These are phyloP conservation scores for human (Homo sapiens) DNA, from an alignment of 2,113 vertebrate species.

Conservation along the genomic window DNA sequence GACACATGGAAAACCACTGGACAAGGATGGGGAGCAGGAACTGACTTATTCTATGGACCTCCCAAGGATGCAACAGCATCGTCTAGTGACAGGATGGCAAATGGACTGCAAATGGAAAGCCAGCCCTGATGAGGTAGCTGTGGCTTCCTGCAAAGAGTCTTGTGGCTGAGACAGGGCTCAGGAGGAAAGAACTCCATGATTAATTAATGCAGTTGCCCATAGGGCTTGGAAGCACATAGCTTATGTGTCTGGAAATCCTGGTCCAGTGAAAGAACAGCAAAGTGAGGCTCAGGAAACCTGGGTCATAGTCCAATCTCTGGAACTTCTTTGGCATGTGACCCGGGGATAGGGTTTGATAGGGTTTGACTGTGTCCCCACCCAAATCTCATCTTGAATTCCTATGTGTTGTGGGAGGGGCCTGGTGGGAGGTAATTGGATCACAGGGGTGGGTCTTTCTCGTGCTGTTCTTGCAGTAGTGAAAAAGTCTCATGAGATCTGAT, in stretches of 20 bases:
- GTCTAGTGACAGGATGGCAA: background rate
- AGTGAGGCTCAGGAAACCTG: background rate
- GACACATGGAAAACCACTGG: background rate
- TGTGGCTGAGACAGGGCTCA: background rate
- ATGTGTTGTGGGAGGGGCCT: no score
- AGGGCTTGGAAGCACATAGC: background rate
- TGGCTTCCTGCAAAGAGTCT: background rate
- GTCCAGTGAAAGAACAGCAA: background rate
- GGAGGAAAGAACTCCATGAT: background rate
- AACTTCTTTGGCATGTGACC: background rate
- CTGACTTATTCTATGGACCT: no score
- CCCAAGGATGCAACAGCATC: rapidly evolving
- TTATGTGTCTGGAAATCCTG: background rate
- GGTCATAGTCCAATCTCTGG: background rate
- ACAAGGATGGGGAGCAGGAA: background rate
- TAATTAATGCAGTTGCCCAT: no score
- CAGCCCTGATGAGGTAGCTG: background rate
- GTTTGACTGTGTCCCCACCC: no score
- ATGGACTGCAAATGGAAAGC: background rate
- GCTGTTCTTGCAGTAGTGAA: no score
- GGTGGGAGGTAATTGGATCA: no score
- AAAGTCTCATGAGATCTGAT: no score
- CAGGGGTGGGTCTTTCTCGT: no score
- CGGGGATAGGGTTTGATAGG: no score
- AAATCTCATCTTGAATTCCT: no score